A percentile compares a stretch with the other conserved stretches of the same genome.
Conservation (phyloP, 2,888 invertebrate species). For the Erebia aethiops region DNA sequence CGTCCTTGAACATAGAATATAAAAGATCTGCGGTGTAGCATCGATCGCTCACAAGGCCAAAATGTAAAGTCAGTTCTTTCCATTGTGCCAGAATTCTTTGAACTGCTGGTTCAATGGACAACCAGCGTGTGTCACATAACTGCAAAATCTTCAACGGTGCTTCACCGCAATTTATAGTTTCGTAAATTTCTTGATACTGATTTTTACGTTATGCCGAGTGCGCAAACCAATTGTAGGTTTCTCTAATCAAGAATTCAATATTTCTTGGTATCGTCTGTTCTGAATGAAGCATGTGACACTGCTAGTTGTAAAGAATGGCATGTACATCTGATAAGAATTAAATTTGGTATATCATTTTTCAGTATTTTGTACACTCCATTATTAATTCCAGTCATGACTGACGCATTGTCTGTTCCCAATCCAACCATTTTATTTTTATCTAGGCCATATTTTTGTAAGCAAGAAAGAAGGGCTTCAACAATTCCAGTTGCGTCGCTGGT, state of each 20-base stretch:
- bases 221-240: conserved; percentile 51
- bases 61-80: conserved; percentile 43
- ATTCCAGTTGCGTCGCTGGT: background rate
- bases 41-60: background rate
- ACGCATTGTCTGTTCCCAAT: conserved; percentile 52
- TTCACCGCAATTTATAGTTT: conserved; percentile 47
- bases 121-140: conserved; percentile 46
- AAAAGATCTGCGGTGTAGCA: background rate
- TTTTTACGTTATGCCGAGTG: conserved; percentile 43
- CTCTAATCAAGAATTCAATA: conserved; percentile 48
- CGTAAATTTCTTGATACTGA: conserved; percentile 45
- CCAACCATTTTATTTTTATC: conserved; percentile 45
- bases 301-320: conserved; percentile 50
- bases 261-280: conserved; percentile 47
- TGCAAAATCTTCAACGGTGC: conserved; percentile 48
- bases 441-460: background rate
- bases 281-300: conserved; percentile 46
- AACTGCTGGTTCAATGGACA: conserved; percentile 49
- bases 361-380: conserved; percentile 47
- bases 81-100: conserved; percentile 47
- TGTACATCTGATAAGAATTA: conserved; percentile 44
- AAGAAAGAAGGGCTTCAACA: background rate
- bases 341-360: conserved; percentile 43
- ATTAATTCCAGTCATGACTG: conserved; percentile 50
- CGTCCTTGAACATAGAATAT: background rate